Evolutionary conservation across 2,113 vertebrate species (phyloP).

Genomic region (Gopherus flavomarginatus): DNA sequence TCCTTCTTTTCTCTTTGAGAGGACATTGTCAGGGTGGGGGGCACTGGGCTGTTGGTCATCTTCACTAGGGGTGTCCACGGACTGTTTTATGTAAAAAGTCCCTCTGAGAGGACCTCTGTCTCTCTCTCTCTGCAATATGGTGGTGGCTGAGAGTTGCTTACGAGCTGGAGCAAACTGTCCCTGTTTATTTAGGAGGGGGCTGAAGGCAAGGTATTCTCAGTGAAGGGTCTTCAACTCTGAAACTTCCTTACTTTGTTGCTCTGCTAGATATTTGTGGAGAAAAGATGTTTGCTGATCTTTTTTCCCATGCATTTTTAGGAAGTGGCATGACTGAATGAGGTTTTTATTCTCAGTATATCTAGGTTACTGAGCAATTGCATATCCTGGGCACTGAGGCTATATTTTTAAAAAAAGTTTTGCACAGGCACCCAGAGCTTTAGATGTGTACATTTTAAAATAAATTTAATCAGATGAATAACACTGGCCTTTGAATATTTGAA

Average conservation of each 20-base stretch:
- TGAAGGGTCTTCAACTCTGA: neutral
- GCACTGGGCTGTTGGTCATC: neutral
- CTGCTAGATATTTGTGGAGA: neutral
- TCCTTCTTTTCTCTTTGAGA: neutral
- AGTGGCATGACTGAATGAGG: neutral
- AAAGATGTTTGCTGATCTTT: neutral
- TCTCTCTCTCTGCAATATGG: neutral
- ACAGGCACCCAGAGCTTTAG: conserved; percentile 34
- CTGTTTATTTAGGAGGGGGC: neutral
- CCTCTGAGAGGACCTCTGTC: neutral
- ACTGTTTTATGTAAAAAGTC: neutral
- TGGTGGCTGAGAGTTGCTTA: neutral
- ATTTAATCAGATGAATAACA: conserved; percentile 34
- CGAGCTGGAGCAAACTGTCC: neutral
- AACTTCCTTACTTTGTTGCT: neutral
- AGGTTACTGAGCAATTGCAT: neutral
- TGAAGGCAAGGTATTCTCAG: neutral
- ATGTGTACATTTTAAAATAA: conserved; percentile 41
- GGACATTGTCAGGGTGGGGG: neutral
- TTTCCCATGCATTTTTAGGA: neutral
- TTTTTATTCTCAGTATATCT: conserved; percentile 24
- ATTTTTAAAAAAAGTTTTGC: neutral
- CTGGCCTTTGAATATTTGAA: neutral
- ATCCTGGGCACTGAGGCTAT: neutral
- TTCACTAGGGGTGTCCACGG: neutral